Evolutionary conservation across 2,888 invertebrate genomes (phyloP), one percentile per base, ranked within the genome.

Genomic region (Marasmarcha lunaedactyla): DNA sequence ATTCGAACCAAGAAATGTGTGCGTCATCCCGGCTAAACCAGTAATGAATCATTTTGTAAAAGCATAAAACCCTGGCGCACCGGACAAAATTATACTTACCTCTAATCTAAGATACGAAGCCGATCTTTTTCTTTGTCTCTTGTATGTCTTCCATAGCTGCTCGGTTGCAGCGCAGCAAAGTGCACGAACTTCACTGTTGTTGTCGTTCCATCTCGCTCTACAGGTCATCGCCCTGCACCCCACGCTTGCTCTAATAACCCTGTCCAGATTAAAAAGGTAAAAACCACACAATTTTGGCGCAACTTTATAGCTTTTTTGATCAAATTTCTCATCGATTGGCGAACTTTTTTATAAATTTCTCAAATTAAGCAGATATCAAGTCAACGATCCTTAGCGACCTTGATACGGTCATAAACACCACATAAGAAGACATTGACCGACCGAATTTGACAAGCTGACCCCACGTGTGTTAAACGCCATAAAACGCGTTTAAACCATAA

Each of bases 151-250:
- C 11, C 34, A 34, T 34, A 11, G 30, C 30, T 7, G 30, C 30
- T 30, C 30, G n/a, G 9, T 30, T 30, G 11, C 30, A 30, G 38
- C 43, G 11, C 30, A 30, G 38, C 43, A 42, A 41, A 20, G 33
- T 63, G 74, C 67, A 63, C 78, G 65, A 81, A 81, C 78, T 81
- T 81, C 81, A 78, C 62, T 51, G 63, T 78, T 83, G 79, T 83
- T 83, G 79, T 83, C 71, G 63, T 54, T 78, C 81, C 50, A 63
- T 81, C 83, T 74, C 79, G 55, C 58, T 66, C 81, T 72, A 49
- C 60, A 52, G 83, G 79, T 81, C 83, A 79, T 74, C 69, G 81
- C 63, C 78, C 78, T 61, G 61, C 67, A 55, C 68, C 76, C 74
- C 73, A 30, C 30, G 30, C 72, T 68, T 69, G 68, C 70, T 71